Percentiles rank a stretch among this genome's conserved stretches.
These are phyloP conservation scores for Carcharodon carcharias DNA, from an alignment of 2,797 vertebrate genomes.

Conservation along the genomic window DNA sequence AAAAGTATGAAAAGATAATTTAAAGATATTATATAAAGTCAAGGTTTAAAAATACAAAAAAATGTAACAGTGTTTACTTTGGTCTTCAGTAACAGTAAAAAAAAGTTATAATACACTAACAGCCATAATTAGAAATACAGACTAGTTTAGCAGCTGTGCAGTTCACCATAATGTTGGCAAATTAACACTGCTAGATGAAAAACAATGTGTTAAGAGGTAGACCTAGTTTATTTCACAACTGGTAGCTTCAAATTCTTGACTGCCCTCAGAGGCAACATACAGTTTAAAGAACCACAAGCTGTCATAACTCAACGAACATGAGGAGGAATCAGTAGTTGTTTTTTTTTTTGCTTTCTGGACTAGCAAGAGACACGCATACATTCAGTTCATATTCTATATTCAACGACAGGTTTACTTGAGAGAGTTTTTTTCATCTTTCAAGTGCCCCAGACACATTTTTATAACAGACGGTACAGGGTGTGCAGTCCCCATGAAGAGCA, in stretches of 20 bases:
- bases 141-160: constrained; percentile 53
- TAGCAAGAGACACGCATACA: not conserved
- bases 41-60: constrained; percentile 59
- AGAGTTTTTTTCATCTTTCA: not conserved
- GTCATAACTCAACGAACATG: constrained; percentile 12
- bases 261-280: constrained; percentile 10
- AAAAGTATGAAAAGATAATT: constrained; percentile 61
- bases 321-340: constrained; percentile 22
- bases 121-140: constrained; percentile 49
- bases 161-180: constrained; percentile 30
- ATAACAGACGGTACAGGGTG: not conserved
- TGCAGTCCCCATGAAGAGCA: not conserved
- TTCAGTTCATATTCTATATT: constrained; percentile 24
- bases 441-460: not conserved
- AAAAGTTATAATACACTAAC: constrained; percentile 50
- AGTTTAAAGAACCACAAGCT: constrained; percentile 7
- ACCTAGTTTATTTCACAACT: constrained; percentile 23
- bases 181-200: constrained; percentile 24
- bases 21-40: constrained; percentile 64
- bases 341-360: constrained; percentile 31
- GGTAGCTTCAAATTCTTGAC: constrained; percentile 10
- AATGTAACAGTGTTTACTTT: constrained; percentile 64
- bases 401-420: not conserved
- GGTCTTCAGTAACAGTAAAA: constrained; percentile 55
- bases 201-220: constrained; percentile 28